Evolutionary conservation across 2,113 vertebrate species (phyloP).

Genomic region (Potamarius usumacintae): DNA sequence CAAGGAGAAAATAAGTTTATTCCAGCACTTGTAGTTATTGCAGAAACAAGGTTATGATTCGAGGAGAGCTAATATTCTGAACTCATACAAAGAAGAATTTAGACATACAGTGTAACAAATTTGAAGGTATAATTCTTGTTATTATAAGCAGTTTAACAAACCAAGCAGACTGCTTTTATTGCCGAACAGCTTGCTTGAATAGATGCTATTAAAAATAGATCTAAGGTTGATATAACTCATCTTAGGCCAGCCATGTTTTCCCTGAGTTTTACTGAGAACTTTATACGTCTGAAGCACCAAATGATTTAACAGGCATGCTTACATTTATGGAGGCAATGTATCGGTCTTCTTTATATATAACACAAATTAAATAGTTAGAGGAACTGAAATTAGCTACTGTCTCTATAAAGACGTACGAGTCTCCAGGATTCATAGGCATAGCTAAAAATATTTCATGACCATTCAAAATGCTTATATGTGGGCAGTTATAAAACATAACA

Average conservation of each 20-base stretch:
- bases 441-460: not conserved
- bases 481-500: not conserved
- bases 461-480: not conserved
- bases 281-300: not conserved
- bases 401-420: not conserved
- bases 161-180: not conserved
- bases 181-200: not conserved
- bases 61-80: not conserved
- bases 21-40: not conserved
- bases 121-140: not conserved
- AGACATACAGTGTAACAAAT: not conserved
- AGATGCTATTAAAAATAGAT: not conserved
- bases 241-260: not conserved
- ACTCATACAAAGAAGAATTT: not conserved
- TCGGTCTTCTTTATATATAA: no score
- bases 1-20: not conserved
- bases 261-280: not conserved
- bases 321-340: not conserved
- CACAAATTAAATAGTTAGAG: not conserved
- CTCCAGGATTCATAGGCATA: not conserved
- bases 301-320: not conserved
- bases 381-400: not conserved
- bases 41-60: not conserved
- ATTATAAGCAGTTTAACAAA: not conserved
- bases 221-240: not conserved